Evolutionary conservation across 2,888 invertebrate species (phyloP).

Genomic region (Drosophila birchii): DNA sequence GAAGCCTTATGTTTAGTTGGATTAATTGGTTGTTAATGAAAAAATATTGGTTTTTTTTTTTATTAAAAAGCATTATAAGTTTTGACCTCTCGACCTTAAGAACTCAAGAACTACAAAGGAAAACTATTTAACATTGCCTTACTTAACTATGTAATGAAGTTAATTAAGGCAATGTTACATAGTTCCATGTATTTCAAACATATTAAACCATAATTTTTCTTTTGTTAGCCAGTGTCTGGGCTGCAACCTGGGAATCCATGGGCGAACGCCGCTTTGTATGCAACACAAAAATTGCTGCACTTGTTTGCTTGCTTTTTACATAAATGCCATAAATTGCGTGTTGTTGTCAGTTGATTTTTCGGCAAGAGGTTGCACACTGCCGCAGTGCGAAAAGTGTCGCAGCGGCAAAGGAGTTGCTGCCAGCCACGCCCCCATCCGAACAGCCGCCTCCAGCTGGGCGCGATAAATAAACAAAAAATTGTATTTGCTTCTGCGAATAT

Average conservation of each 20-base stretch:
- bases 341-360: constrained; percentile 53
- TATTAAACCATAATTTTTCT: not conserved
- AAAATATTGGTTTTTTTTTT: not conserved
- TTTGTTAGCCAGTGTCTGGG: constrained; percentile 10
- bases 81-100: not conserved
- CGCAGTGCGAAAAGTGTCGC: constrained; percentile 49
- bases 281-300: constrained; percentile 43
- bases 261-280: constrained; percentile 55
- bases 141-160: too few relatives aligned
- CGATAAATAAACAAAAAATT: constrained; percentile 49
- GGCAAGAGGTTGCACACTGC: constrained; percentile 36
- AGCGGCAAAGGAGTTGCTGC: constrained; percentile 29
- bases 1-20: not conserved
- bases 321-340: constrained; percentile 70
- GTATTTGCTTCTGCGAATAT: constrained; percentile 44
- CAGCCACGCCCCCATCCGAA: constrained; percentile 17
- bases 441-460: constrained; percentile 19
- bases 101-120: not conserved
- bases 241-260: constrained; percentile 11
- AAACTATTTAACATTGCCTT: too few relatives aligned
- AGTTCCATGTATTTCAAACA: not conserved
- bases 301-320: constrained; percentile 41
- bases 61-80: not conserved
- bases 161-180: too few relatives aligned
- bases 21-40: not conserved